These are phyloP conservation scores for Mesorhabditis spiculigera DNA, from an alignment of 2,888 invertebrate species.

Conservation along the genomic window DNA sequence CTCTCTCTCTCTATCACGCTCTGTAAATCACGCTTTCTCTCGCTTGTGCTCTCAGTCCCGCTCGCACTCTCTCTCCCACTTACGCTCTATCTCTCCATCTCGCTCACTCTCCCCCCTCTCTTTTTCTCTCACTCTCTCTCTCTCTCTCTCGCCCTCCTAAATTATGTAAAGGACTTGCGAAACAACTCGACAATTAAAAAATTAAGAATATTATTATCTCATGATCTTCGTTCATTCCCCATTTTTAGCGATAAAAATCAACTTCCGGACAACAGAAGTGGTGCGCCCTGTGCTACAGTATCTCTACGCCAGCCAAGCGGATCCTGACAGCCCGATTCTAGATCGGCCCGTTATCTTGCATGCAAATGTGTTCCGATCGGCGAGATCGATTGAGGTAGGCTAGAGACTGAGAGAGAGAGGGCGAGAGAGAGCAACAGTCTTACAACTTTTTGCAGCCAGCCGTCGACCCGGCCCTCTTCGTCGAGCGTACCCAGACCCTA, in stretches of 20 bases:
- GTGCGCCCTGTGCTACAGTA: slow-evolving; percentile 53
- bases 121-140: too few relatives aligned
- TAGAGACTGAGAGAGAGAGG: background rate
- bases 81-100: too few relatives aligned
- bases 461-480: slow-evolving; percentile 52
- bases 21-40: too few relatives aligned
- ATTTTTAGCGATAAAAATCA: slow-evolving; percentile 54
- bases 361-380: slow-evolving; percentile 48
- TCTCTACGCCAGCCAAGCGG: slow-evolving; percentile 51
- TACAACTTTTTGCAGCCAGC: slow-evolving; percentile 29
- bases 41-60: too few relatives aligned
- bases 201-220: too few relatives aligned
- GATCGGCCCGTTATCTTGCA: slow-evolving; percentile 54
- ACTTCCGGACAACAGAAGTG: slow-evolving; percentile 54
- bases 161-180: too few relatives aligned
- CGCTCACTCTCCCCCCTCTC: too few relatives aligned
- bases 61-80: too few relatives aligned
- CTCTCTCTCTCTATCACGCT: too few relatives aligned
- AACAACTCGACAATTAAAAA: too few relatives aligned
- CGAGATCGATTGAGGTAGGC: slow-evolving; percentile 40
- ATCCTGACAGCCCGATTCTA: slow-evolving; percentile 38
- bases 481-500: slow-evolving; percentile 43
- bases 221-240: background rate
- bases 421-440: background rate
- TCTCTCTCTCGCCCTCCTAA: too few relatives aligned